Evolutionary conservation across 2,888 invertebrate genomes (phyloP).

Genomic region (Graphium colonna): DNA sequence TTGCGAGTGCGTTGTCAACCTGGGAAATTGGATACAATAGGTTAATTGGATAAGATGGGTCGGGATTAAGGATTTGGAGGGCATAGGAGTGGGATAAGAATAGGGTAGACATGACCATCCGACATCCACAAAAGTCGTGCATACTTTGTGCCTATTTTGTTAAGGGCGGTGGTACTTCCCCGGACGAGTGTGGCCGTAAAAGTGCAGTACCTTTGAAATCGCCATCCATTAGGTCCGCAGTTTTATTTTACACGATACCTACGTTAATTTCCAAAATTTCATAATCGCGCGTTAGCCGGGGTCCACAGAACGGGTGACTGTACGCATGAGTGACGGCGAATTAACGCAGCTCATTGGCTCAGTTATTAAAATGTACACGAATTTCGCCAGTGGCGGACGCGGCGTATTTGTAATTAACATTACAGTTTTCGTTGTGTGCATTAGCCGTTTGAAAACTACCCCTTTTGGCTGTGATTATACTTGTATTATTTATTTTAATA

Average conservation of each 20-base stretch:
- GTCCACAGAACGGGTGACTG: constrained; percentile 10
- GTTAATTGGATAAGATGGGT: no score
- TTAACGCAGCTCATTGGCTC: constrained; percentile 22
- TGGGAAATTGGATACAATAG: no score
- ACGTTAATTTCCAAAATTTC: constrained; percentile 1
- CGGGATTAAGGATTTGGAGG: no score
- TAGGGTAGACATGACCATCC: background rate
- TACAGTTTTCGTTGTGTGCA: background rate
- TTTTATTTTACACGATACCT: background rate
- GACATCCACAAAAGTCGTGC: no score
- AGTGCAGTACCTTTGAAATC: background rate
- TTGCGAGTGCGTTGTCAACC: no score
- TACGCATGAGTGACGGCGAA: constrained; percentile 18
- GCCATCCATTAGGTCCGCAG: background rate
- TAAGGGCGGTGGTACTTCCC: no score
- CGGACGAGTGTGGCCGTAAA: no score
- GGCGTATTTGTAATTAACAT: background rate
- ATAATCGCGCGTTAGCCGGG: constrained; percentile 5
- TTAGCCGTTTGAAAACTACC: background rate
- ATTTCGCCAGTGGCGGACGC: constrained; percentile 7
- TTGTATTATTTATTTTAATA: no score
- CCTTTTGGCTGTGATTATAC: no score
- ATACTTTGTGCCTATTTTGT: no score
- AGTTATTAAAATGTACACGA: constrained; percentile 20
- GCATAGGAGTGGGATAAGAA: no score